Evolutionary conservation across 2,888 invertebrate species (phyloP).

Genomic region (Campaea margaritaria): DNA sequence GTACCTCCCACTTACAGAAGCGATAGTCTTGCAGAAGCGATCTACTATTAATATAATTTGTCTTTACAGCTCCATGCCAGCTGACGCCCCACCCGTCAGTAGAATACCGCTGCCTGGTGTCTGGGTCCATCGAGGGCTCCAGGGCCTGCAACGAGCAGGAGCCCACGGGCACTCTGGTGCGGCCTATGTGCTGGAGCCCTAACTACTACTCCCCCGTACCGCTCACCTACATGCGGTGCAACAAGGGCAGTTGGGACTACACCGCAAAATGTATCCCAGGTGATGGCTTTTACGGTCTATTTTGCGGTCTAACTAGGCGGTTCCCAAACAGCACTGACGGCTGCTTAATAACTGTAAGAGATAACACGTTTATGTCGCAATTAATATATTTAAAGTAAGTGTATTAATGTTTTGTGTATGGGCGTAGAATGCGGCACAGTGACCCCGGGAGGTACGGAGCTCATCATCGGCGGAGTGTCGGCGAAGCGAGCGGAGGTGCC

Average conservation of each 20-base stretch:
- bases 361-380: too few species aligned
- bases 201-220: conserved; percentile 25
- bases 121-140: conserved; percentile 13
- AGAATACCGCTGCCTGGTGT: conserved; percentile 23
- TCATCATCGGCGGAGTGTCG: conserved; percentile 67
- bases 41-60: background rate
- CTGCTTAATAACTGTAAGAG: too few species aligned
- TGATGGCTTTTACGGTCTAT: background rate
- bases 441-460: conserved; percentile 51
- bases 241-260: conserved; percentile 40
- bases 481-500: conserved; percentile 71
- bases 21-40: too few species aligned
- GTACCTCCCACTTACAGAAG: too few species aligned
- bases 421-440: conserved; percentile 44
- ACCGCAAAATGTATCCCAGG: conserved; percentile 34
- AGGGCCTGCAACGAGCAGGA: conserved; percentile 16
- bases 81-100: conserved; percentile 26
- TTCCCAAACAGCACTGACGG: too few species aligned
- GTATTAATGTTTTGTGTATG: too few species aligned
- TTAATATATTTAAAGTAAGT: too few species aligned
- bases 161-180: conserved; percentile 25
- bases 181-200: conserved; percentile 27
- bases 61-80: conserved; percentile 21
- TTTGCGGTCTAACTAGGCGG: too few species aligned
- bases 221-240: conserved; percentile 29